Evolutionary conservation across 2,888 invertebrate genomes (phyloP), one percentile per base, ranked within the genome.

Genomic region (Clanis bilineata): DNA sequence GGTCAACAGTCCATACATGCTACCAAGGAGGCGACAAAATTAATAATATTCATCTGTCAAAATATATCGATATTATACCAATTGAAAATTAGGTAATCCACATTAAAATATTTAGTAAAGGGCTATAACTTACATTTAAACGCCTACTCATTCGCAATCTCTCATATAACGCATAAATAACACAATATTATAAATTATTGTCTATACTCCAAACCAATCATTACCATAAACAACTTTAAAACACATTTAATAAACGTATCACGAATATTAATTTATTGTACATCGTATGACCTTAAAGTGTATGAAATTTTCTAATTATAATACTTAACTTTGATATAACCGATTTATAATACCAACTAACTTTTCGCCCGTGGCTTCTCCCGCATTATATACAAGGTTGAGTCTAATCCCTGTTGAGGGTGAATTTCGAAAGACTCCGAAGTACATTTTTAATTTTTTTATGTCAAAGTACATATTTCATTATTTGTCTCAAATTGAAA

Each of bases 291-390:
- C 57, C 57, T 59, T 44, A 39, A 43, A 39, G 9, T 10, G 39
- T 51, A 55, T 57, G 57, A 47, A 54, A 45, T 54, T 59, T 43
- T 59, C 22, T 55, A 59, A 59, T 59, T 59, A 55, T 55, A 55
- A 44, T 55, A 55, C 55, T 59, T 63, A 59, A 60, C 58, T 56
- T 59, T 67, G 69, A 69, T 67, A 66, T 63, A 57, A 65, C 51
- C 39, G 28, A 39, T n/a, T 58, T 36, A 18, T 63, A 54, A 44
- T 44, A 51, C 21, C 57, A 0, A 22, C n/a, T n/a, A n/a, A n/a
- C n/a, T n/a, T n/a, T n/a, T n/a, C n/a, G n/a, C n/a, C n/a, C n/a
- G n/a, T n/a, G n/a, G n/a, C n/a, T n/a, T n/a, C n/a, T n/a, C n/a
- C n/a, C n/a, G n/a, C n/a, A n/a, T n/a, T n/a, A n/a, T n/a, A n/a